These are phyloP conservation scores for Pissodes strobi DNA, from an alignment of 1,140 invertebrate species.

Conservation along the genomic window DNA sequence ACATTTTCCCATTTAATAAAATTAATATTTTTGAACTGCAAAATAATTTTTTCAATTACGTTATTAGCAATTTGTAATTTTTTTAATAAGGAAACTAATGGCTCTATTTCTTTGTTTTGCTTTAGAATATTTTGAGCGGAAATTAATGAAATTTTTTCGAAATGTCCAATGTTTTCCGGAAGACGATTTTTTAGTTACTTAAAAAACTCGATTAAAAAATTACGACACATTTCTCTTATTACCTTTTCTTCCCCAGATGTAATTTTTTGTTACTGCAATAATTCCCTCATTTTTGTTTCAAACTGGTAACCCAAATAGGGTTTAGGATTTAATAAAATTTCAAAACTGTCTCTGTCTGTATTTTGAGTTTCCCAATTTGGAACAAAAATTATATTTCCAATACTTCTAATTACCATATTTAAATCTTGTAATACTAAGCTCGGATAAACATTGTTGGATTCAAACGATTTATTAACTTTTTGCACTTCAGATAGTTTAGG, in stretches of 20 bases:
- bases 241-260: background rate
- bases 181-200: background rate
- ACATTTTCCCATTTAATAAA: background rate
- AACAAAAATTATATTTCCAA: conserved; percentile 5
- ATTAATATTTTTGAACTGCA: background rate
- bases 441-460: conserved; percentile 9
- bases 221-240: background rate
- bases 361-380: conserved; percentile 8
- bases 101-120: background rate
- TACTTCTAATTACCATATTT: background rate
- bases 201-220: background rate
- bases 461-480: conserved; percentile 26
- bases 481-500: conserved; percentile 16
- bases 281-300: too few species aligned
- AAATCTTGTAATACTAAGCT: conserved; percentile 7
- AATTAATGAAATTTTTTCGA: background rate
- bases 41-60: background rate
- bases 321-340: too few species aligned
- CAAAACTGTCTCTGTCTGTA: conserved; percentile 19
- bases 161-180: background rate
- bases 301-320: conserved; percentile 28
- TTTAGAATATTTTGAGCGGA: background rate
- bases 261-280: too few species aligned
- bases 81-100: too few species aligned
- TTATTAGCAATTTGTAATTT: background rate